phyloP scores from a whole-genome alignment of 2,888 invertebrate species.

The Cabera pusaria region DNA sequence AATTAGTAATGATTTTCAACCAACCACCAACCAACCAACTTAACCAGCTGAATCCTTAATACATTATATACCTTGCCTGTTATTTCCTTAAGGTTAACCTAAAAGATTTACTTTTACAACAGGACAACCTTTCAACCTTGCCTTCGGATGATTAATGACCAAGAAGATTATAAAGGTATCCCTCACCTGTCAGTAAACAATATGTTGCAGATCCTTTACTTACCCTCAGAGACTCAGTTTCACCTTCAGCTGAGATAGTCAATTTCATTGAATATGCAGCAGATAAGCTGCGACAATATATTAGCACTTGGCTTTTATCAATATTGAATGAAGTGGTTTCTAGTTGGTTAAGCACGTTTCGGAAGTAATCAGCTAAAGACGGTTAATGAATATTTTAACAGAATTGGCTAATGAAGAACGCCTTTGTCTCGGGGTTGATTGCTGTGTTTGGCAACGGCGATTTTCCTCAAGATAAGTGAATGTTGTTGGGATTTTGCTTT shows the following conservation, averaged over 20 bases:
- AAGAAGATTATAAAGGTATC: constrained; percentile 1
- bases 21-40: no score
- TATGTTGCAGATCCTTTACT: background rate
- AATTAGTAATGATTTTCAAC: no score
- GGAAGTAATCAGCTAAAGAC: constrained; percentile 47
- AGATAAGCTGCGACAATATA: constrained; percentile 10
- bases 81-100: no score
- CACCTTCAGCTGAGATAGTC: background rate
- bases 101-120: no score
- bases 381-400: constrained; percentile 74
- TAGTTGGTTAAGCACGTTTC: constrained; percentile 23
- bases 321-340: constrained; percentile 31
- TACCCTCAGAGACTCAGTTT: no score
- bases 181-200: constrained; percentile 2
- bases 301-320: constrained; percentile 24
- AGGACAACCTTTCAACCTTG: background rate
- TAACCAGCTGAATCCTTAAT: no score
- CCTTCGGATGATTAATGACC: constrained; percentile 4
- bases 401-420: constrained; percentile 72
- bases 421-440: constrained; percentile 75
- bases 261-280: constrained; percentile 6
- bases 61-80: no score
- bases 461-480: constrained; percentile 2
- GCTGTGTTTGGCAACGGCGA: constrained; percentile 33
- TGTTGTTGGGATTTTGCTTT: background rate